Percentiles rank a stretch among this genome's conserved stretches.
These are phyloP conservation scores for Gopherus evgoodei DNA, from an alignment of 2,113 vertebrate species.

Conservation along the genomic window DNA sequence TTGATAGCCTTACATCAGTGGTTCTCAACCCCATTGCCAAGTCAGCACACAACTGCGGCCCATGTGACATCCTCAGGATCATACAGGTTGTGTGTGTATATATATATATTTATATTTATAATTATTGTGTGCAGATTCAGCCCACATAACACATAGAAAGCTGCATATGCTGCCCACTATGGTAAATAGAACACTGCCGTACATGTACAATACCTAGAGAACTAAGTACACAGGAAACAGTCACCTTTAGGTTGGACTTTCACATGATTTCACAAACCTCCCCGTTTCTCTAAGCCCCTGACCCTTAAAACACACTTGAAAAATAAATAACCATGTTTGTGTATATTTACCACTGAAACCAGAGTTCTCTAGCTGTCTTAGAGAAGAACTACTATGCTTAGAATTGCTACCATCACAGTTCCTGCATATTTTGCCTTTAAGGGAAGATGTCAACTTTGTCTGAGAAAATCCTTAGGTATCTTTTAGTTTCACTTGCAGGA, in stretches of 20 bases:
- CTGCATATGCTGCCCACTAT: too few relatives aligned
- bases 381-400: background rate
- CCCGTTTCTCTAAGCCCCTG: background rate
- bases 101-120: too few relatives aligned
- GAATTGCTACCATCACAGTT: background rate
- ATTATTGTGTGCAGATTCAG: too few relatives aligned
- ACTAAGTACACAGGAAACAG: background rate
- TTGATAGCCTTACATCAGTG: background rate
- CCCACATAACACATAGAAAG: too few relatives aligned
- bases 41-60: too few relatives aligned
- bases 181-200: background rate
- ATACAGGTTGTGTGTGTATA: too few relatives aligned
- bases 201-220: constrained; percentile 24
- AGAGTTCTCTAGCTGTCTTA: background rate
- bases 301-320: background rate
- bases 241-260: background rate
- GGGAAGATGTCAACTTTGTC: background rate
- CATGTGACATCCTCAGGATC: too few relatives aligned
- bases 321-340: constrained; percentile 17
- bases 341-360: background rate
- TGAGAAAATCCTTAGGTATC: background rate
- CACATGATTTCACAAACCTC: background rate
- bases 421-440: background rate
- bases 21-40: too few relatives aligned
- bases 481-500: background rate